phyloP scores from a whole-genome alignment of 2,113 vertebrate species.

The Tenrec ecaudatus region DNA sequence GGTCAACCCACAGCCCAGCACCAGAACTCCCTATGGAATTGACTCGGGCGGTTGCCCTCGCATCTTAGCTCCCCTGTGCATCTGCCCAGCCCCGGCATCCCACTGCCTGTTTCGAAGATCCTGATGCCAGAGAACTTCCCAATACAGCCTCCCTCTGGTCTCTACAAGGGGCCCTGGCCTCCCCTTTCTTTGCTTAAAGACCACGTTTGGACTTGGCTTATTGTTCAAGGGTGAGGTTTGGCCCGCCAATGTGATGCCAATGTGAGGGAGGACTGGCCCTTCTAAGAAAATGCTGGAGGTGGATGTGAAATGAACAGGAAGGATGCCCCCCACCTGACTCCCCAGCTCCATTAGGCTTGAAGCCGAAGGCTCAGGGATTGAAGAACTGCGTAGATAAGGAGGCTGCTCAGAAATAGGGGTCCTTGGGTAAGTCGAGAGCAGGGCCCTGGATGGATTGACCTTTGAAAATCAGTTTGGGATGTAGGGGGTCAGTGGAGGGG shows the following conservation, averaged over 20 bases:
- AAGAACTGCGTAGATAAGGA: background rate
- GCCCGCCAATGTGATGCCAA: background rate
- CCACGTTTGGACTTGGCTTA: conserved; percentile 49
- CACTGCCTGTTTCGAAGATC: background rate
- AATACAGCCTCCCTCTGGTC: background rate
- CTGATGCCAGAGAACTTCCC: background rate
- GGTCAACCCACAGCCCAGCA: background rate
- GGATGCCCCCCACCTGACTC: background rate
- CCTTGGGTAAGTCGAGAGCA: conserved; percentile 9
- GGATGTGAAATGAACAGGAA: background rate
- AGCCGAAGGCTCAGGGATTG: background rate
- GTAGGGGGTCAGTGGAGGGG: conserved; percentile 49
- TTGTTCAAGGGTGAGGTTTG: background rate
- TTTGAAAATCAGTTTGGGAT: conserved; percentile 67
- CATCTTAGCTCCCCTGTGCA: background rate
- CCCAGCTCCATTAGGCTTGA: background rate
- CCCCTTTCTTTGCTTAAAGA: conserved; percentile 82
- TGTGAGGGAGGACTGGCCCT: background rate
- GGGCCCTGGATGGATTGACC: conserved; percentile 29
- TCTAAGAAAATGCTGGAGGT: conserved; percentile 10
- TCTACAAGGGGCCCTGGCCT: background rate
- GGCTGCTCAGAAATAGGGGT: conserved; percentile 41
- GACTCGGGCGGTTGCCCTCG: background rate
- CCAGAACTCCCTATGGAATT: background rate
- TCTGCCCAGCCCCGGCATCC: background rate